Conservation (phyloP, 2,888 invertebrate genomes). For the Myopa testacea region DNA sequence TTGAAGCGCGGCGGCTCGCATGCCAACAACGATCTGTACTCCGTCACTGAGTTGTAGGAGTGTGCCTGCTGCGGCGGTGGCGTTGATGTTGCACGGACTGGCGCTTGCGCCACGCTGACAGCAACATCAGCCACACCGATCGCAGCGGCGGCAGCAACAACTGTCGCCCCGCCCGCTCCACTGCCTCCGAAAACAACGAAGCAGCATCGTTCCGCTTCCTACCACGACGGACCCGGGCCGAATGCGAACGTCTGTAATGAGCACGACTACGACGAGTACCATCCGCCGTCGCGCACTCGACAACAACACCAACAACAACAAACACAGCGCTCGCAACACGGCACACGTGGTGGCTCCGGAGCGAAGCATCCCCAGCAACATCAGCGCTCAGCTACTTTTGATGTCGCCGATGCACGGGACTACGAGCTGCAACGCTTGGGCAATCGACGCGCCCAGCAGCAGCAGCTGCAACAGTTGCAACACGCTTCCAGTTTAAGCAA, state of each 20-base stretch:
- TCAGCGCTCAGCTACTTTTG: slow-evolving; percentile 64
- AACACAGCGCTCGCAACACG: slow-evolving; percentile 26
- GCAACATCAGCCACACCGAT: slow-evolving; percentile 59
- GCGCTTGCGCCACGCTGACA: slow-evolving; percentile 42
- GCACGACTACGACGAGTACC: slow-evolving; percentile 66
- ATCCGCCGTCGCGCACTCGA: slow-evolving; percentile 55
- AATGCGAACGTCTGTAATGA: slow-evolving; percentile 64
- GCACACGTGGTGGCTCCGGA: slow-evolving; percentile 34
- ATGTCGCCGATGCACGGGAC: slow-evolving; percentile 64
- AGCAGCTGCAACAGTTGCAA: slow-evolving; percentile 60
- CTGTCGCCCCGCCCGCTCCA: slow-evolving; percentile 52
- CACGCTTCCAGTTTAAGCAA: slow-evolving; percentile 33
- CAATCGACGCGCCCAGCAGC: slow-evolving; percentile 62
- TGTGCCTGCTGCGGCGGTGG: slow-evolving; percentile 70
- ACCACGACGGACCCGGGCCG: slow-evolving; percentile 45
- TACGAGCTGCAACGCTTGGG: slow-evolving; percentile 65
- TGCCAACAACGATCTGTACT: slow-evolving; percentile 75
- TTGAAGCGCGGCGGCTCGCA: slow-evolving; percentile 68
- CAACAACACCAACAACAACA: slow-evolving; percentile 46
- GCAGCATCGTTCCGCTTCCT: slow-evolving; percentile 56
- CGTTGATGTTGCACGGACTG: slow-evolving; percentile 67
- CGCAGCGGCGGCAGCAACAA: slow-evolving; percentile 50
- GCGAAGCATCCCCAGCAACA: slow-evolving; percentile 38
- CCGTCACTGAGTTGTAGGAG: slow-evolving; percentile 78
- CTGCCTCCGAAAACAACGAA: slow-evolving; percentile 50